Evolutionary conservation across 2,797 vertebrate genomes (phyloP), one percentile per base, ranked within the genome.

Genomic region (Liparis tanakae): DNA sequence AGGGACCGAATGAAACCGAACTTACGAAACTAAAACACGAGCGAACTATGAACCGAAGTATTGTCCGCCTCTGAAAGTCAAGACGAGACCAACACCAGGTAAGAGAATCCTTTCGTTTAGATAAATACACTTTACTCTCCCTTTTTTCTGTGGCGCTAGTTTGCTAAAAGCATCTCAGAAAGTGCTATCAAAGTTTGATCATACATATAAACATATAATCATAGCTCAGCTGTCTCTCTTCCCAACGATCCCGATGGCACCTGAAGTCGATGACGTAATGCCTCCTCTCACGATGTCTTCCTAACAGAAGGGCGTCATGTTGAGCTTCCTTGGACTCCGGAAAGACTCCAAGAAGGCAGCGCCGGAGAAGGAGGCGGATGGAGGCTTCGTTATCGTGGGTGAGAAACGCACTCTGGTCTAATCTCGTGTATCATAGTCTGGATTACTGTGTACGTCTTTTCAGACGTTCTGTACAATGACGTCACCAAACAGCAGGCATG

Each of bases 351-450:
- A 97, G 80, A 94, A 94, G 71, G 78, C 94, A 0, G 57, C 84
- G 4, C 22, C 93, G 0, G 97, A 98, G 39, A 96, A 89, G 79
- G 97, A 98, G 89, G 83, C 86, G 6, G 97, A 99, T 86, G 98
- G 96, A 74, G 96, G 96, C 60, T 99, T 99, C 87, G 95, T 99
- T 74, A 86, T 98, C 55, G 72, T 99, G 67, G 97, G 98, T 99
- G 84, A 96, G 97, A 58, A 71, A 41, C 33, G 7, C 6, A 8
- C 33, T 2, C 73, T 50, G 1, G 18, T 55, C 14, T 14, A 41
- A 41, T 5, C 10, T 50, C 10, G 57, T 48, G 22, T 5, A 6
- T 50, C 30, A 48, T 2, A 34, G 4, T 25, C 53, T 50, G 4
- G 25, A 6, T n/a, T 1, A 53, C 59, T 10, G 2, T 43, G 4